phyloP scores from a whole-genome alignment of 2,888 invertebrate species.

The Oscheius sp. region DNA sequence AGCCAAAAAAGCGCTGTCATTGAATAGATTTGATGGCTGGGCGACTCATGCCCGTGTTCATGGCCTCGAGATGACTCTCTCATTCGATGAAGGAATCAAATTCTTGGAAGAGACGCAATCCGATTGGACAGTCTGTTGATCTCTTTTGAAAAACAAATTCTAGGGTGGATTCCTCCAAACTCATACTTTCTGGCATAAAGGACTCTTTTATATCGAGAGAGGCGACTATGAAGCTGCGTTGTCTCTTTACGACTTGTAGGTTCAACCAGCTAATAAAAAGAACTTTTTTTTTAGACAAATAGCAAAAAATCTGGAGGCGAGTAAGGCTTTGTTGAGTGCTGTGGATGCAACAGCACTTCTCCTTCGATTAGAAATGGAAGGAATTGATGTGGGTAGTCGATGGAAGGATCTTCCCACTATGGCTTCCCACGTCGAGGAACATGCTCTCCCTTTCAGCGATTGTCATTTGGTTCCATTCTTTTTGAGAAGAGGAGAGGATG shows the following conservation, averaged over 20 bases:
- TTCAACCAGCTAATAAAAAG: neutral
- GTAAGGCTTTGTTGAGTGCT: constrained; percentile 71
- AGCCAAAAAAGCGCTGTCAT: constrained; percentile 71
- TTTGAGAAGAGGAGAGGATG: constrained; percentile 34
- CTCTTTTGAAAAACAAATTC: neutral
- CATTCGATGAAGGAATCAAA: constrained; percentile 71
- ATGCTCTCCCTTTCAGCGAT: constrained; percentile 74
- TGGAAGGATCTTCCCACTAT: constrained; percentile 46
- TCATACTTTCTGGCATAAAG: constrained; percentile 75
- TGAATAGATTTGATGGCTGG: constrained; percentile 74
- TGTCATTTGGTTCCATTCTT: constrained; percentile 51
- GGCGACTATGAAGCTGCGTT: constrained; percentile 72
- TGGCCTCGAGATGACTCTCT: constrained; percentile 73
- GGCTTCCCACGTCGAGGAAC: constrained; percentile 72
- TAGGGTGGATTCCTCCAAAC: constrained; percentile 71
- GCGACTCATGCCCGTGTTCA: constrained; percentile 74
- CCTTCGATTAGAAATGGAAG: constrained; percentile 73
- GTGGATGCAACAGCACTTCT: constrained; percentile 73
- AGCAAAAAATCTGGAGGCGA: constrained; percentile 30
- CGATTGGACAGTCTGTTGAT: constrained; percentile 72
- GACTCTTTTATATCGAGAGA: constrained; percentile 73
- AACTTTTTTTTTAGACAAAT: constrained; percentile 42
- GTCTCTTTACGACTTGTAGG: constrained; percentile 1
- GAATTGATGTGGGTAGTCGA: constrained; percentile 66
- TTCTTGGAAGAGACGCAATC: constrained; percentile 71